Conservation (phyloP, 2,888 invertebrate genomes). For the Chromoteleia sp. region DNA sequence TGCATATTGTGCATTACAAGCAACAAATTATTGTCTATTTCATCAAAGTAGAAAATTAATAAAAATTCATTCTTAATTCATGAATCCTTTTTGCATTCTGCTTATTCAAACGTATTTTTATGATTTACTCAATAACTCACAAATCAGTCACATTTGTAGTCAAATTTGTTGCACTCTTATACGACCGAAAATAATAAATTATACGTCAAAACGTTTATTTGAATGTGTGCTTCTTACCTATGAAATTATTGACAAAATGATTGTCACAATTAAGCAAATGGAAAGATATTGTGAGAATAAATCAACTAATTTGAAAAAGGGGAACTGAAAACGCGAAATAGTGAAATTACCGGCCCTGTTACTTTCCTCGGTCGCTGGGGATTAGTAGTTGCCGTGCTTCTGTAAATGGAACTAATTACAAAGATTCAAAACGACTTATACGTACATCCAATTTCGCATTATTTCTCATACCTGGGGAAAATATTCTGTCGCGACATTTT, state of each 20-base stretch:
- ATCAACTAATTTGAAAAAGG: slow-evolving; percentile 47
- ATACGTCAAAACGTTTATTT: neutral
- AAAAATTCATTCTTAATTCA: neutral
- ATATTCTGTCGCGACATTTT: slow-evolving; percentile 65
- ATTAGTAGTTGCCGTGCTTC: slow-evolving; percentile 75
- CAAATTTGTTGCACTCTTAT: neutral
- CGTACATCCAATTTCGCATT: slow-evolving; percentile 75
- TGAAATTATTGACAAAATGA: neutral
- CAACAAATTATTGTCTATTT: slow-evolving; percentile 21
- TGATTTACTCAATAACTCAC: neutral
- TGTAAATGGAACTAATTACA: slow-evolving; percentile 82
- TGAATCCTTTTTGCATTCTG: slow-evolving; percentile 9
- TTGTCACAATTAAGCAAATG: slow-evolving; percentile 34
- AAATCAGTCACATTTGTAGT: slow-evolving; percentile 19
- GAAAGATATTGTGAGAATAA: slow-evolving; percentile 22
- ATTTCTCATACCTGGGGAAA: slow-evolving; percentile 56
- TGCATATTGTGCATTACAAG: slow-evolving; percentile 8
- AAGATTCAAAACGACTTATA: slow-evolving; percentile 76
- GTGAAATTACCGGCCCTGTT: slow-evolving; percentile 72
- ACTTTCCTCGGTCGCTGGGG: slow-evolving; percentile 73
- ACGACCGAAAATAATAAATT: neutral
- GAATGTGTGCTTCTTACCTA: neutral
- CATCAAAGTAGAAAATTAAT: slow-evolving; percentile 25
- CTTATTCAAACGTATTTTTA: slow-evolving; percentile 3
- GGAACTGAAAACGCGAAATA: slow-evolving; percentile 42